Conservation (phyloP, 2,797 vertebrate genomes). For the Pseudochaenichthys georgianus region DNA sequence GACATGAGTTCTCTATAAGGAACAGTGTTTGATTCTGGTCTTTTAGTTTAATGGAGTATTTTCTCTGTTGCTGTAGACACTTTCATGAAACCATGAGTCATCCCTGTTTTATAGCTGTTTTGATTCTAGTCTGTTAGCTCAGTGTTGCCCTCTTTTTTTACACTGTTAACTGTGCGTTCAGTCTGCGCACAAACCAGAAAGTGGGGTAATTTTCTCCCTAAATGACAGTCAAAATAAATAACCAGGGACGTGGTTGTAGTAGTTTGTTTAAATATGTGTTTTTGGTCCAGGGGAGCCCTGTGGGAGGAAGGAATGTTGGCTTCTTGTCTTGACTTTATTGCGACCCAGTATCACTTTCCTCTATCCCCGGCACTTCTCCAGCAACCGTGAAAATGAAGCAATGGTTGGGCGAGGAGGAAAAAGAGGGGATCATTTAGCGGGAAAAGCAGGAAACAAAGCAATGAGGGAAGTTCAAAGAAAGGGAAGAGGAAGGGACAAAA, state of each 20-base stretch:
- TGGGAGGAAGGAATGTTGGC: slow-evolving; percentile 39
- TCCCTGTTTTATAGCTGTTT: slow-evolving; percentile 38
- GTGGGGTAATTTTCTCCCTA: slow-evolving; percentile 1
- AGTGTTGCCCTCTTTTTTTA: slow-evolving; percentile 14
- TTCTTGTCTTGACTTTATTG: slow-evolving; percentile 49
- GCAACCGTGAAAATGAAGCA: slow-evolving; percentile 12
- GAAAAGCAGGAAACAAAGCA: slow-evolving; percentile 20
- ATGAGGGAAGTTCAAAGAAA: background rate
- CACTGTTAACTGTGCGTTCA: background rate
- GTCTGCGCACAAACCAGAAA: slow-evolving; percentile 6
- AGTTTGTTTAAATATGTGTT: slow-evolving; percentile 20
- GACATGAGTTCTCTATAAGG: background rate
- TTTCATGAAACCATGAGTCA: slow-evolving; percentile 26
- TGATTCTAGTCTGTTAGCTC: slow-evolving; percentile 18
- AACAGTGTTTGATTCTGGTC: background rate
- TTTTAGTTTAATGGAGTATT: background rate
- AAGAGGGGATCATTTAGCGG: background rate
- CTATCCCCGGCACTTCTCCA: background rate
- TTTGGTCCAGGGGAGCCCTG: slow-evolving; percentile 1
- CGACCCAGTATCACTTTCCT: slow-evolving; percentile 41
- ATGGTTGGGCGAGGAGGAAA: background rate
- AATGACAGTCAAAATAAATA: slow-evolving; percentile 22
- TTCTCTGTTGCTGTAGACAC: background rate
- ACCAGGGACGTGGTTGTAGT: background rate
- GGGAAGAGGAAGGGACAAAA: background rate